A percentile compares a stretch with the other conserved stretches of the same genome.
These are phyloP conservation scores for Vombatus ursinus DNA, from an alignment of 2,113 vertebrate genomes.

Conservation along the genomic window DNA sequence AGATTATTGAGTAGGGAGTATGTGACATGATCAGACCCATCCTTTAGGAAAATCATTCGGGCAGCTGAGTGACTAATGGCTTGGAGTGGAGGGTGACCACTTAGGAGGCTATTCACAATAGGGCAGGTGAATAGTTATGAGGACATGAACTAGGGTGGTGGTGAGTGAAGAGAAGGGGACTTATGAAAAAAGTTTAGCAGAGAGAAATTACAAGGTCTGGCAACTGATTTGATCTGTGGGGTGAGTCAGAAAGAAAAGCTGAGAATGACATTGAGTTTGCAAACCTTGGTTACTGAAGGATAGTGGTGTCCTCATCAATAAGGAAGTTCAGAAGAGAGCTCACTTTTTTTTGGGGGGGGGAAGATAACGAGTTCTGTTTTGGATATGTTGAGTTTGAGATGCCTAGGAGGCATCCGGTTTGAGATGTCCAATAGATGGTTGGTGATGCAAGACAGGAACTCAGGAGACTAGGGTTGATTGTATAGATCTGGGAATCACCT, in stretches of 20 bases:
- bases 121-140: not conserved
- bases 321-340: not conserved
- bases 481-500: not conserved
- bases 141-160: not conserved
- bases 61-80: not conserved
- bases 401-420: not conserved
- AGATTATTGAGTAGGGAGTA: not conserved
- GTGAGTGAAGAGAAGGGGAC: not conserved
- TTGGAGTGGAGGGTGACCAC: not conserved
- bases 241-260: not conserved
- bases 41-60: not conserved
- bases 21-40: not conserved
- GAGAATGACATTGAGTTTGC: not conserved
- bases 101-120: not conserved
- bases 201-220: no score
- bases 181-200: not conserved
- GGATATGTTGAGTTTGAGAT: not conserved
- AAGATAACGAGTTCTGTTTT: not conserved
- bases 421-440: not conserved
- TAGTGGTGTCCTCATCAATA: not conserved
- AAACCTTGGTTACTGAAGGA: not conserved
- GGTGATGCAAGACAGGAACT: not conserved
- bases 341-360: not conserved
- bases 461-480: not conserved
- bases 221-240: not conserved